Percentiles rank a stretch among this genome's conserved stretches.
Evolutionary conservation across 2,888 invertebrate species (phyloP).

Genomic region (Polydesmus complanatus): DNA sequence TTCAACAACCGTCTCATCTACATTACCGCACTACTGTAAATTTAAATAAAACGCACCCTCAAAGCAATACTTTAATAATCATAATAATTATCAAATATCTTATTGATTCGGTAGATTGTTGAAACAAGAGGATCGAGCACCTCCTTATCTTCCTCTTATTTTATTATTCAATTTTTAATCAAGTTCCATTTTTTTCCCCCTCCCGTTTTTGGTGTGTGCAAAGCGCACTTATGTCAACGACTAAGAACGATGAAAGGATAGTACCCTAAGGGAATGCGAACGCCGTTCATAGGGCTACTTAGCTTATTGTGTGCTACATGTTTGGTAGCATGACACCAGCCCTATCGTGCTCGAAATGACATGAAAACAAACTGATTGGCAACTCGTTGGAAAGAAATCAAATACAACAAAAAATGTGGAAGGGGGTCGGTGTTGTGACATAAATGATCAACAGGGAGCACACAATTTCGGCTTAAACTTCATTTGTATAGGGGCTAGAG

Average conservation of each 20-base stretch:
- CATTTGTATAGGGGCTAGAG: too few relatives aligned
- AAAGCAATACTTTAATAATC: too few relatives aligned
- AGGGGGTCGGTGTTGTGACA: not conserved
- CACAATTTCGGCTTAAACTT: too few relatives aligned
- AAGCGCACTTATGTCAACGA: not conserved
- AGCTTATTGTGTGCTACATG: not conserved
- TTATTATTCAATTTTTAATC: too few relatives aligned
- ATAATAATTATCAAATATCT: too few relatives aligned
- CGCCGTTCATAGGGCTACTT: not conserved
- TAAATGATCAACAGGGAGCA: not conserved
- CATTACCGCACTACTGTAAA: too few relatives aligned
- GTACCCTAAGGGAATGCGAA: not conserved
- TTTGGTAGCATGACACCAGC: not conserved
- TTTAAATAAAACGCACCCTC: too few relatives aligned
- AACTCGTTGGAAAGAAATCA: not conserved
- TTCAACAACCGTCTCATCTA: too few relatives aligned
- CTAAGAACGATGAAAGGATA: not conserved
- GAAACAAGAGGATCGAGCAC: too few relatives aligned
- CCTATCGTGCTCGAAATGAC: not conserved
- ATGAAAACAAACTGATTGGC: not conserved
- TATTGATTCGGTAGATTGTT: too few relatives aligned
- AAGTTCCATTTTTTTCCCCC: too few relatives aligned
- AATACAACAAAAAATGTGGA: not conserved
- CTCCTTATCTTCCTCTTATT: not conserved
- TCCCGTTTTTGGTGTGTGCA: too few relatives aligned